Evolutionary conservation across 1,140 invertebrate species (phyloP), one percentile per base, ranked within the genome.

Genomic region (Cepaea nemoralis): DNA sequence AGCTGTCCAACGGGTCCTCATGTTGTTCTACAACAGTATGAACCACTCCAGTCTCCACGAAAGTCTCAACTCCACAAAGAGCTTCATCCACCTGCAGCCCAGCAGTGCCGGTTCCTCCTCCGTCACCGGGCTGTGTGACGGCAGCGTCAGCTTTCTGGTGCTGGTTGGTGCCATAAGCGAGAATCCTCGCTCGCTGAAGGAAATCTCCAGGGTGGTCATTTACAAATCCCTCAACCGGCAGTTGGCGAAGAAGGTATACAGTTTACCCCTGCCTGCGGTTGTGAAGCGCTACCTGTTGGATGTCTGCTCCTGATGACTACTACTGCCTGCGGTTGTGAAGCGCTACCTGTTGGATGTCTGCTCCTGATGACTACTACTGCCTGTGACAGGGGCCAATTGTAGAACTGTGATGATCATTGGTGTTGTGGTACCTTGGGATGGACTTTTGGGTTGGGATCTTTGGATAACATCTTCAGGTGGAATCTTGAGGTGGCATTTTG

Each of bases 1-100:
- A 14, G 73, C 87, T 78, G 87, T 87, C 0, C 83, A 87, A 73
- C 77, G 85, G 16, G 59, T 91, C 40, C 83, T 91, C 16, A 50
- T 85, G 55, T 77, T 91, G 42, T 91, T 91, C 78, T 90, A 90
- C 81, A 87, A 88, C 80, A 84, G 86, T 14, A 91, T 91, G 90
- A 87, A 86, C 35, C 89, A 91, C 79, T 77, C 83, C 31, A 71
- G 82, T 8, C 75, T 91, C 16, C 89, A 85, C 74, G 84, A 88
- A n/a, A 89, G 88, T 82, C 85, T 91, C 0, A 85, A 81, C 39
- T 83, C 85, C 31, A 86, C 88, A 2, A 83, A 84, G 66, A 85
- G 82, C 59, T 86, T 87, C 81, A 85, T 87, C 69, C 85, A 89
- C 82, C 86, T 88, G 3, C 67, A 84, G 55, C n/a, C 73, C 50